These are phyloP conservation scores for Garrulus glandarius DNA, from an alignment of 2,797 vertebrate species.

Conservation along the genomic window DNA sequence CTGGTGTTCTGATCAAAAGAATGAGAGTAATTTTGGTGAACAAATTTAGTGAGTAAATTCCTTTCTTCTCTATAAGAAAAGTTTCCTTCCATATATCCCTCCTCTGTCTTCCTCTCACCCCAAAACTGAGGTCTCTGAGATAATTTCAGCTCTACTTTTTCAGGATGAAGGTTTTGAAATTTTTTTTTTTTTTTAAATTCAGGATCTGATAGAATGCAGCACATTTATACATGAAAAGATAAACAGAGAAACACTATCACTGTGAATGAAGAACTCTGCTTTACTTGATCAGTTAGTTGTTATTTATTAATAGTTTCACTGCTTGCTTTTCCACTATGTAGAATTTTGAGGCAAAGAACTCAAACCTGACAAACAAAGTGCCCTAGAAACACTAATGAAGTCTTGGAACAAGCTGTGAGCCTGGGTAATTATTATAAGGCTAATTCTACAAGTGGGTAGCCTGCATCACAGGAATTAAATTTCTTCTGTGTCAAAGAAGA, in stretches of 20 bases:
- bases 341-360: not conserved
- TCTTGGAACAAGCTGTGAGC: not conserved
- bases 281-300: not conserved
- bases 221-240: not conserved
- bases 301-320: not conserved
- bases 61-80: not conserved
- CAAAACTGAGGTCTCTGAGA: not conserved
- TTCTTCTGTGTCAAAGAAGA: not conserved
- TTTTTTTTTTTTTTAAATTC: not conserved
- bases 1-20: not conserved
- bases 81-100: not conserved
- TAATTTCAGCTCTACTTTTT: not conserved
- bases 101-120: not conserved
- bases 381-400: not conserved
- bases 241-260: not conserved
- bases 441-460: not conserved
- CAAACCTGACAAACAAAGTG: not conserved
- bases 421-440: not conserved
- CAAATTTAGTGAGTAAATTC: not conserved
- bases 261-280: not conserved
- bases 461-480: not conserved
- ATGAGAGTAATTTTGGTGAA: not conserved
- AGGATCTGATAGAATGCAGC: not conserved
- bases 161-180: not conserved
- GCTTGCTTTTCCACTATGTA: not conserved